These are phyloP conservation scores for Tenebrio molitor DNA, from an alignment of 1,140 invertebrate genomes.

Conservation along the genomic window DNA sequence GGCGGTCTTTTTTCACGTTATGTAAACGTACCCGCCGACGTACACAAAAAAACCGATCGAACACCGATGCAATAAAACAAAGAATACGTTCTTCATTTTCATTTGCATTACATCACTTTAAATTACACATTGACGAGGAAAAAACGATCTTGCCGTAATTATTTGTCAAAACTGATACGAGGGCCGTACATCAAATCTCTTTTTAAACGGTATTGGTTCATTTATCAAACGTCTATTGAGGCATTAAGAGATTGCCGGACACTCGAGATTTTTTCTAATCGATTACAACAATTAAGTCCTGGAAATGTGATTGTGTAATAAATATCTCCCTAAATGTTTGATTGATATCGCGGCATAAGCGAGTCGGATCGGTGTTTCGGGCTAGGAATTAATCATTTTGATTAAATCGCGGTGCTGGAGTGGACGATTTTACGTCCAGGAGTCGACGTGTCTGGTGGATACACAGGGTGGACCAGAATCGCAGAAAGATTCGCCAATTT, in stretches of 20 bases:
- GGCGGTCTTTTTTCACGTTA: slow-evolving; percentile 8
- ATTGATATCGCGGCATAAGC: not conserved
- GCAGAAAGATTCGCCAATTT: too few relatives aligned
- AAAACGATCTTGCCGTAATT: slow-evolving; percentile 24
- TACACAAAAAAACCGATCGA: not conserved
- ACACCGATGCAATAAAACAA: slow-evolving; percentile 40
- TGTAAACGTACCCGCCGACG: slow-evolving; percentile 1
- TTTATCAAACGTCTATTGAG: not conserved
- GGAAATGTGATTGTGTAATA: slow-evolving; percentile 11
- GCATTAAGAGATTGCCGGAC: not conserved
- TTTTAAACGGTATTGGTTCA: slow-evolving; percentile 22
- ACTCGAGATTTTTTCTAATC: not conserved
- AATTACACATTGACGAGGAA: slow-evolving; percentile 24
- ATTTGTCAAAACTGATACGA: slow-evolving; percentile 46
- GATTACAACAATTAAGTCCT: slow-evolving; percentile 11
- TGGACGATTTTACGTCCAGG: too few relatives aligned
- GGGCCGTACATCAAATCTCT: slow-evolving; percentile 32
- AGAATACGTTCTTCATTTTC: slow-evolving; percentile 26
- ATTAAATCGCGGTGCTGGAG: too few relatives aligned
- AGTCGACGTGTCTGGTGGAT: too few relatives aligned
- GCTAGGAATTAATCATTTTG: not conserved
- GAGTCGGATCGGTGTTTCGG: not conserved
- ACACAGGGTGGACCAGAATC: too few relatives aligned
- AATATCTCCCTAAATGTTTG: slow-evolving; percentile 4
- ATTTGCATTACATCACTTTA: slow-evolving; percentile 44